Percentiles rank a stretch among this genome's conserved stretches.
Conservation (phyloP, 2,113 vertebrate genomes). For the Orcinus orca region DNA sequence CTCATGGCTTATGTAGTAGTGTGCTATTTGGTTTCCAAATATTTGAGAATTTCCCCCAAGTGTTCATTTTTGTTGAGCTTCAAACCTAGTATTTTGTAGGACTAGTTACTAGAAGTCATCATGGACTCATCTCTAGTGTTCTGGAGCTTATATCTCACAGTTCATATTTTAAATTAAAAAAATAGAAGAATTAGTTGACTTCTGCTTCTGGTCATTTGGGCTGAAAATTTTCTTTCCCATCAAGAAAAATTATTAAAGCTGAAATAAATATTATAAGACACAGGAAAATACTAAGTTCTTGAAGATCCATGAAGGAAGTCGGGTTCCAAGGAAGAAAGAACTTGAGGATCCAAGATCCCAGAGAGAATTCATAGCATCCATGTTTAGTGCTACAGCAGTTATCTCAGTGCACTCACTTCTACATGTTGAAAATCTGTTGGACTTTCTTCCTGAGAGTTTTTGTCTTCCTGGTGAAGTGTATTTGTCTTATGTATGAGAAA, state of each 20-base stretch:
- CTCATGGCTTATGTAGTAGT: not conserved
- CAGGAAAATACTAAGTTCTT: not conserved
- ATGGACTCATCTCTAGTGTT: not conserved
- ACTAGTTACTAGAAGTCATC: not conserved
- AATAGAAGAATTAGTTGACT: not conserved
- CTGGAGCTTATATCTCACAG: not conserved
- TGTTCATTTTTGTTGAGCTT: not conserved
- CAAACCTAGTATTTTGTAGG: not conserved
- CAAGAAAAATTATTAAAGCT: not conserved
- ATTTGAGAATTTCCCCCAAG: not conserved
- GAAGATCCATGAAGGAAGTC: not conserved
- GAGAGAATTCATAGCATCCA: not conserved
- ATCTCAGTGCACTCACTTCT: not conserved
- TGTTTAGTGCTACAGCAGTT: not conserved
- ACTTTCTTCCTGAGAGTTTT: not conserved
- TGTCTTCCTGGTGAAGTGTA: not conserved
- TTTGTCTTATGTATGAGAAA: not conserved
- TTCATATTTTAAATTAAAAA: not conserved
- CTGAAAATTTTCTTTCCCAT: not conserved
- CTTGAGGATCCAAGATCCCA: not conserved
- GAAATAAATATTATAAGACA: not conserved
- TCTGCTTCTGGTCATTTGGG: not conserved
- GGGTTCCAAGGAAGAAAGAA: not conserved
- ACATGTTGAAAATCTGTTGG: not conserved
- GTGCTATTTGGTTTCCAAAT: not conserved